Percentiles rank a stretch among this genome's conserved stretches.
Conservation (phyloP, 1,140 invertebrate genomes). For the Drosophila persimilis region DNA sequence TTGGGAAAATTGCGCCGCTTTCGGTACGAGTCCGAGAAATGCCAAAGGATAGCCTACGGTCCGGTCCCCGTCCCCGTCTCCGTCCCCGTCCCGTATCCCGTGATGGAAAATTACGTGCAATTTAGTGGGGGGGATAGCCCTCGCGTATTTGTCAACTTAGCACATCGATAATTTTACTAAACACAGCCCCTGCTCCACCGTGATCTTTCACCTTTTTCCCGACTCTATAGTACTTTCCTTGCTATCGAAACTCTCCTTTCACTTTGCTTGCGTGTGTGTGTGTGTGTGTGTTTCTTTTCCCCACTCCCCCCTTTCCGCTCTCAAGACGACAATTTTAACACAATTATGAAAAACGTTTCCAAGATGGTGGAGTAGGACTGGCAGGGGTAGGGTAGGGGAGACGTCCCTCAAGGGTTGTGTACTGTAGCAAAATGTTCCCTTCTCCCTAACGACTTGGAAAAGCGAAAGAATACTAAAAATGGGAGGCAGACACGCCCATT, state of each 20-base stretch:
- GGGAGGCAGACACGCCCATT: constrained; percentile 54
- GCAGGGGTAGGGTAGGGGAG: background rate
- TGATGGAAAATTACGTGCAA: constrained; percentile 21
- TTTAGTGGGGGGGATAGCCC: constrained; percentile 12
- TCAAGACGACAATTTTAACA: constrained; percentile 57
- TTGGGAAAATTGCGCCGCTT: too few species aligned
- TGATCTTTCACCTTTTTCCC: too few species aligned
- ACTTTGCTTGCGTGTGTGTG: too few species aligned
- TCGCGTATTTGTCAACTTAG: constrained; percentile 74
- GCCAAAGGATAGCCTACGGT: too few species aligned
- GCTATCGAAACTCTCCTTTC: too few species aligned
- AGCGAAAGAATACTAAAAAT: constrained; percentile 11
- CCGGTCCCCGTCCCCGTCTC: too few species aligned
- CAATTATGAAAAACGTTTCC: constrained; percentile 73
- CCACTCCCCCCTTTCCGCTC: background rate
- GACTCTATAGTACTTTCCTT: too few species aligned
- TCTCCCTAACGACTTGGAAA: constrained; percentile 32
- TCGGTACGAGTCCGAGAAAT: too few species aligned
- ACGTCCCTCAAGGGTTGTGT: too few species aligned
- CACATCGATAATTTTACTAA: constrained; percentile 65
- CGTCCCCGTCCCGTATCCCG: too few species aligned
- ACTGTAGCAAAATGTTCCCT: background rate
- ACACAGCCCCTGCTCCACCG: background rate
- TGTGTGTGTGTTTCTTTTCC: too few species aligned
- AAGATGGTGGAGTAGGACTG: constrained; percentile 33